phyloP scores from a whole-genome alignment of 35 echinoderm and acorn worm genomes.

The Patiria miniata region DNA sequence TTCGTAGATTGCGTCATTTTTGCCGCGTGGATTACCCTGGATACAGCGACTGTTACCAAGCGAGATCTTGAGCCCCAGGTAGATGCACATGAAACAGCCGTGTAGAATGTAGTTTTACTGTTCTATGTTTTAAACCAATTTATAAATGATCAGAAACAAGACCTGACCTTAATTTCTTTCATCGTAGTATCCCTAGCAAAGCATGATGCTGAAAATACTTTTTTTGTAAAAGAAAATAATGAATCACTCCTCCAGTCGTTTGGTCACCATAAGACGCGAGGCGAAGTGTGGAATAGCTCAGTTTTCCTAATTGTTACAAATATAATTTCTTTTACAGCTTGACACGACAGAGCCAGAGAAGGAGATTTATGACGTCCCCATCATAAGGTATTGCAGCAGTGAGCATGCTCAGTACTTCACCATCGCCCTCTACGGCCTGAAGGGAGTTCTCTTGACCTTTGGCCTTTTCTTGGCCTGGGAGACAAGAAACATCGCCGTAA shows the following conservation, averaged over 20 bases:
- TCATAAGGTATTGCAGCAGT: conserved; percentile 1
- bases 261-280: too few relatives aligned
- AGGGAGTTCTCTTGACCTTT: conserved; percentile 28
- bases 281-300: too few relatives aligned
- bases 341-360: conserved; percentile 27
- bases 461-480: conserved; percentile 43
- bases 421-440: neutral
- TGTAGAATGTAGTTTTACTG: too few relatives aligned
- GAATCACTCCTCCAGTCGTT: too few relatives aligned
- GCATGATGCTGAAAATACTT: too few relatives aligned
- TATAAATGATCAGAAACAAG: too few relatives aligned
- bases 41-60: neutral
- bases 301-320: too few relatives aligned
- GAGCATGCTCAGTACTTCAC: neutral
- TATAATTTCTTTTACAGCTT: conserved; percentile 16
- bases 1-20: neutral
- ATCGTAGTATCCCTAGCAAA: too few relatives aligned
- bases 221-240: too few relatives aligned
- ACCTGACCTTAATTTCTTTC: too few relatives aligned
- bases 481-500: conserved; percentile 26
- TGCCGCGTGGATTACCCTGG: neutral
- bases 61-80: neutral
- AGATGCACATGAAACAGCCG: neutral
- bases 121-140: too few relatives aligned
- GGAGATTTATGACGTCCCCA: conserved; percentile 22